phyloP scores from a whole-genome alignment of 2,113 vertebrate species.

The Hippocampus guttulatus region DNA sequence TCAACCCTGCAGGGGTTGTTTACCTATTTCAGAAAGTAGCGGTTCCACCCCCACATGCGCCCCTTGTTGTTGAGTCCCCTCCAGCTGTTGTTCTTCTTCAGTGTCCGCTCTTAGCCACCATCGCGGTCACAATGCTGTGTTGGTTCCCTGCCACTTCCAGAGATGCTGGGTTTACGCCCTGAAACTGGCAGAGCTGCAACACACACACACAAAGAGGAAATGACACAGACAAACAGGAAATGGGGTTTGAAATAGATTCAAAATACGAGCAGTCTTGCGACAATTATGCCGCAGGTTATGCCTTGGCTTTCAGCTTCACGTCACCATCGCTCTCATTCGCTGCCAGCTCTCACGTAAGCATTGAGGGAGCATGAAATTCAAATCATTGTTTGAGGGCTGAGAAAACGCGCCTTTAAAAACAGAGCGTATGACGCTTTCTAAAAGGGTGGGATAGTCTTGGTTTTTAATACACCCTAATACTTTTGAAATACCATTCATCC shows the following conservation, averaged over 20 bases:
- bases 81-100: constrained; percentile 45
- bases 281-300: neutral
- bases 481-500: neutral
- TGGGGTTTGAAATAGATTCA: constrained; percentile 2
- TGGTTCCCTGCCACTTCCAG: constrained; percentile 52
- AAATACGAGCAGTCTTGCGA: neutral
- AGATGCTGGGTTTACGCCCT: constrained; percentile 44
- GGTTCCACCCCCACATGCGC: constrained; percentile 14
- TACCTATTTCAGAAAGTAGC: constrained; percentile 42
- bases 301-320: neutral
- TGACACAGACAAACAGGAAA: constrained; percentile 36
- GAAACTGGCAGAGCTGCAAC: constrained; percentile 65
- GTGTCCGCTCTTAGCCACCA: constrained; percentile 43
- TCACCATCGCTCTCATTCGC: constrained; percentile 23
- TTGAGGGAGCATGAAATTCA: neutral
- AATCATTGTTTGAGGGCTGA: neutral
- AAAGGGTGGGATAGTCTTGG: neutral
- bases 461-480: neutral
- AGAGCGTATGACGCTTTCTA: neutral
- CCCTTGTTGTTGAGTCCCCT: constrained; percentile 38
- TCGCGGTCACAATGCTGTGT: constrained; percentile 40
- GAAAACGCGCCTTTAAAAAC: neutral
- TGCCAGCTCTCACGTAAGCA: constrained; percentile 12
- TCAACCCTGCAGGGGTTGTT: constrained; percentile 40
- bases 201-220: constrained; percentile 17